Percentiles rank a stretch among this genome's conserved stretches.
These are phyloP conservation scores for Nannoperca australis DNA, from an alignment of 2,797 vertebrate species.

Conservation along the genomic window DNA sequence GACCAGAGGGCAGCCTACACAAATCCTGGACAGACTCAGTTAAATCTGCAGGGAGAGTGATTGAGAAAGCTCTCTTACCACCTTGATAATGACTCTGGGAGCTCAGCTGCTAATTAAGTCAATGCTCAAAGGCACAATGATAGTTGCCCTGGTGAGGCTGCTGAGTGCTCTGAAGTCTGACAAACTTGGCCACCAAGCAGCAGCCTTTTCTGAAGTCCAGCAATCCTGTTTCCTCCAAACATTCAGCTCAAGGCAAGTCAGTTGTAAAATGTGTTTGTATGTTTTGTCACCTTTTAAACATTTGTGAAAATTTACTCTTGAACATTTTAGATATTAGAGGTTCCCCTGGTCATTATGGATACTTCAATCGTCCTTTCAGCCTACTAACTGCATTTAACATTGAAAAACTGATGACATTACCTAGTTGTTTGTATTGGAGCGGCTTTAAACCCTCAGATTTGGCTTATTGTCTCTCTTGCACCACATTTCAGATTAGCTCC, in stretches of 20 bases:
- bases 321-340: neutral
- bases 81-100: conserved; percentile 54
- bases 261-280: neutral
- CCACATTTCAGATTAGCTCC: neutral
- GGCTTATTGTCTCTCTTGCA: too few relatives aligned
- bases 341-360: neutral
- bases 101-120: conserved; percentile 61
- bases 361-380: neutral
- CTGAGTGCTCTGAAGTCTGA: conserved; percentile 35
- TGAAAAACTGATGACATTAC: neutral
- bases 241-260: conserved; percentile 8
- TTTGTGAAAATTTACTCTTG: too few relatives aligned
- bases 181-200: conserved; percentile 19
- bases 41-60: conserved; percentile 35
- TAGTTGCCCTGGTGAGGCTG: conserved; percentile 30
- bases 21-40: conserved; percentile 36
- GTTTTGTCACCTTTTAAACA: neutral
- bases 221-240: conserved; percentile 2
- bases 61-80: conserved; percentile 32
- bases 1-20: conserved; percentile 23
- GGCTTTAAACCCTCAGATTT: too few relatives aligned
- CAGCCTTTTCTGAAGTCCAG: neutral
- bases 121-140: conserved; percentile 47
- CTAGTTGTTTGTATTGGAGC: neutral
- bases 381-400: neutral